Evolutionary conservation across 2,888 invertebrate species (phyloP).

Genomic region (Cheilosia variabilis): DNA sequence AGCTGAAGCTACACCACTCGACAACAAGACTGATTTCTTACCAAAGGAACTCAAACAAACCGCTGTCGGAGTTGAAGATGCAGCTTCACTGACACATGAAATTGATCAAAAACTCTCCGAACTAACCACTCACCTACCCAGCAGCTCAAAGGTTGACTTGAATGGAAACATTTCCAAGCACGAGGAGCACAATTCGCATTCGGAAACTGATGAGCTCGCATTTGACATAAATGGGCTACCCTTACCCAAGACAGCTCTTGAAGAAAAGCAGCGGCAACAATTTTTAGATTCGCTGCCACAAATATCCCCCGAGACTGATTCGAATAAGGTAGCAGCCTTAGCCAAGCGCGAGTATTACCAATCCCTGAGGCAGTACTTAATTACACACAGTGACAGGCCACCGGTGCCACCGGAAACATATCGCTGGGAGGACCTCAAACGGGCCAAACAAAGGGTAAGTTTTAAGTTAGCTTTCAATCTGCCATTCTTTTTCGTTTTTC

Average conservation of each 20-base stretch:
- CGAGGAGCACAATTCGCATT: neutral
- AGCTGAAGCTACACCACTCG: neutral
- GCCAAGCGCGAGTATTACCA: constrained; percentile 83
- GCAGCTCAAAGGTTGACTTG: constrained; percentile 47
- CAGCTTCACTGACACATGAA: constrained; percentile 56
- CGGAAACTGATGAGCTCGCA: neutral
- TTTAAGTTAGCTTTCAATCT: neutral
- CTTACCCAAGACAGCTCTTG: constrained; percentile 80
- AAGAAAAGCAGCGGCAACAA: constrained; percentile 81
- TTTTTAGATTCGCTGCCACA: constrained; percentile 82
- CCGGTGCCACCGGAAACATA: constrained; percentile 91
- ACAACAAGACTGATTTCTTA: constrained; percentile 57
- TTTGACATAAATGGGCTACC: constrained; percentile 79
- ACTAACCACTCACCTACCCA: constrained; percentile 38
- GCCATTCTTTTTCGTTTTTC: neutral
- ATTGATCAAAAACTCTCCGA: constrained; percentile 67
- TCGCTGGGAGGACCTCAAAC: constrained; percentile 91
- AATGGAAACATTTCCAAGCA: constrained; percentile 55
- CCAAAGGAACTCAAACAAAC: constrained; percentile 14
- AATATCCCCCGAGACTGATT: constrained; percentile 79
- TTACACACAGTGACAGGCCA: constrained; percentile 84
- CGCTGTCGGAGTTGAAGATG: constrained; percentile 11
- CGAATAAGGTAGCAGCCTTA: constrained; percentile 80
- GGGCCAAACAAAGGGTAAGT: constrained; percentile 86
- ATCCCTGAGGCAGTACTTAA: constrained; percentile 81